Evolutionary conservation across 2,113 vertebrate genomes (phyloP).

Genomic region (Pelecanus crispus): DNA sequence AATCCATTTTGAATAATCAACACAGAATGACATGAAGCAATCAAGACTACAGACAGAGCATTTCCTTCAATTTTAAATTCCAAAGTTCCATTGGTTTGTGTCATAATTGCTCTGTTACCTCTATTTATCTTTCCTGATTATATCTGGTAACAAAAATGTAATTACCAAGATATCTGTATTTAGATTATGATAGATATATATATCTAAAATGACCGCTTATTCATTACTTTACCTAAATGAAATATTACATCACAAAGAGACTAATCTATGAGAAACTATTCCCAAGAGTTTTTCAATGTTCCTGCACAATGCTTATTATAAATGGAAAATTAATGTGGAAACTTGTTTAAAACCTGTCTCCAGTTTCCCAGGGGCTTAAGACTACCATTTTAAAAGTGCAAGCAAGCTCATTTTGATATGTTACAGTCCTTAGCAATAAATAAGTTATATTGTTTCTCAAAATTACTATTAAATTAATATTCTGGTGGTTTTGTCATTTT

Average conservation of each 20-base stretch:
- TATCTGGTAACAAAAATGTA: neutral
- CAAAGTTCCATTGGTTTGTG: neutral
- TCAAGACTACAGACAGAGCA: neutral
- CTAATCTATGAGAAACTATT: conserved; percentile 29
- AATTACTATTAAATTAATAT: conserved; percentile 51
- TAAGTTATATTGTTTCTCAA: conserved; percentile 33
- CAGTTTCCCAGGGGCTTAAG: neutral
- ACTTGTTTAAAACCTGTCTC: conserved; percentile 53
- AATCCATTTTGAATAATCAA: neutral
- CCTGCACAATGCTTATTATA: conserved; percentile 24
- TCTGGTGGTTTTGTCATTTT: neutral
- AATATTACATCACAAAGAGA: conserved; percentile 51
- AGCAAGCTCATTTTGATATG: conserved; percentile 27
- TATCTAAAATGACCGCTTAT: neutral
- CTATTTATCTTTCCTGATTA: neutral
- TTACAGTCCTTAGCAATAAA: conserved; percentile 34
- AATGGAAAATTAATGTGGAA: conserved; percentile 67
- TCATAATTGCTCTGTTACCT: neutral
- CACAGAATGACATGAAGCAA: neutral
- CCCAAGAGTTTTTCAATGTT: conserved; percentile 33
- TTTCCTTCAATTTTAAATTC: neutral
- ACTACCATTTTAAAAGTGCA: conserved; percentile 41
- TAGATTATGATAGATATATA: neutral
- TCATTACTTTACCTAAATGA: conserved; percentile 36
- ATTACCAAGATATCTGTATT: neutral